Evolutionary conservation across 2,797 vertebrate species (phyloP).

Genomic region (Anableps anableps): DNA sequence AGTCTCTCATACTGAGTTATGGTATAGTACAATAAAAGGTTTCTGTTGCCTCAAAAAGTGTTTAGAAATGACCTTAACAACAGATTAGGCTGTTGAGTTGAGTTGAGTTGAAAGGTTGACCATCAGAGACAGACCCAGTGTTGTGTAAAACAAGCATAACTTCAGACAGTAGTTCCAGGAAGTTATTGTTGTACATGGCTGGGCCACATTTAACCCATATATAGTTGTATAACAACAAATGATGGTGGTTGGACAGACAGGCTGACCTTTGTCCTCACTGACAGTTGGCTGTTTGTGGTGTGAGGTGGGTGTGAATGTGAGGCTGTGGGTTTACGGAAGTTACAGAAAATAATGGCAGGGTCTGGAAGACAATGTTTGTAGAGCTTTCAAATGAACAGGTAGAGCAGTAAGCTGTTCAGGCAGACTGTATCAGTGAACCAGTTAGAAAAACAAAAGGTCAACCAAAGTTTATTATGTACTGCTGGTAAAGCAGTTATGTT

Average conservation of each 20-base stretch:
- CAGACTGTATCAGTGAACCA: background rate
- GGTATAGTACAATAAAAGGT: background rate
- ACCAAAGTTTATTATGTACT: background rate
- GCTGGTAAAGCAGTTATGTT: background rate
- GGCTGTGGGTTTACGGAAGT: background rate
- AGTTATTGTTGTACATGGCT: background rate
- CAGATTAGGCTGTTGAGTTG: background rate
- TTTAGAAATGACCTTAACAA: conserved; percentile 20
- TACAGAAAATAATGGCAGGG: background rate
- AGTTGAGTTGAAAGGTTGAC: conserved; percentile 10
- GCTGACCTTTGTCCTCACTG: conserved; percentile 7
- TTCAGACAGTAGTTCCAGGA: background rate
- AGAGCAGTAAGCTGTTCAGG: background rate
- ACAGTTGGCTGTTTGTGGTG: background rate
- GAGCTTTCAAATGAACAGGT: background rate
- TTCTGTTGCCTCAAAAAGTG: conserved; percentile 8
- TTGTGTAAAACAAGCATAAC: background rate
- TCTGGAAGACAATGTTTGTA: conserved; percentile 4
- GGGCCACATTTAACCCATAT: background rate
- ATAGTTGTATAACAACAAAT: background rate
- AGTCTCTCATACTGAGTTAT: background rate
- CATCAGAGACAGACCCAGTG: background rate
- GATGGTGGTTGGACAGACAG: background rate
- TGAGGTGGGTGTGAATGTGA: background rate
- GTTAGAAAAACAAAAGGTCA: background rate